A percentile compares a stretch with the other conserved stretches of the same genome.
Conservation (phyloP, 2,797 vertebrate genomes). For the Florisuga fusca region DNA sequence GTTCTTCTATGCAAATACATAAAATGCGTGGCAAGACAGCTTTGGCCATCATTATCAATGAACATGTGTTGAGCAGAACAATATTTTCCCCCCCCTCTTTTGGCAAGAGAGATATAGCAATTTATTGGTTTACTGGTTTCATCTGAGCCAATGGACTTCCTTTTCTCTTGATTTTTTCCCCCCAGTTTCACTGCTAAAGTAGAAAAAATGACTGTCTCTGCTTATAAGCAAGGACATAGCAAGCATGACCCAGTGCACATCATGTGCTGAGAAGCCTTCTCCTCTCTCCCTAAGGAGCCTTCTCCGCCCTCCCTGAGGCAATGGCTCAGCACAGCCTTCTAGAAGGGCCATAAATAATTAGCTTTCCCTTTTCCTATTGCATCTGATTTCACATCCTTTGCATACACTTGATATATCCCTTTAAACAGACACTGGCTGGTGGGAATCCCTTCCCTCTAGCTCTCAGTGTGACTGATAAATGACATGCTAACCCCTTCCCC, state of each 20-base stretch:
- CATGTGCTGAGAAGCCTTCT: rapidly evolving
- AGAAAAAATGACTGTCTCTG: neutral
- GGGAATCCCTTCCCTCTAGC: neutral
- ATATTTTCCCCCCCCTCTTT: neutral
- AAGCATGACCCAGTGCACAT: rapidly evolving
- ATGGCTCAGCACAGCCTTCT: neutral
- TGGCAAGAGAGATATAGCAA: neutral
- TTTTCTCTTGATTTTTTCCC: neutral
- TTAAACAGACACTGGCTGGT: neutral
- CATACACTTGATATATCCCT: neutral
- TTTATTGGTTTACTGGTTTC: neutral
- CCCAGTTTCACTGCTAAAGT: neutral
- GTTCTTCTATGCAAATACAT: neutral
- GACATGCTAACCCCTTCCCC: neutral
- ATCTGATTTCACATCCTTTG: neutral
- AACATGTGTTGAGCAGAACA: neutral
- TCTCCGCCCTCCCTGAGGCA: neutral
- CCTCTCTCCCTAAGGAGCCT: neutral
- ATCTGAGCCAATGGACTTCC: neutral
- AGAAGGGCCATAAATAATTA: neutral
- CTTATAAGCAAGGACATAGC: neutral
- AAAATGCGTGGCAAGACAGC: neutral
- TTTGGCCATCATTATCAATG: neutral
- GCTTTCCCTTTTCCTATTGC: neutral
- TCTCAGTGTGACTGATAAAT: rapidly evolving